Conservation (phyloP, 2,888 invertebrate genomes). For the Drosophila mulleri region DNA sequence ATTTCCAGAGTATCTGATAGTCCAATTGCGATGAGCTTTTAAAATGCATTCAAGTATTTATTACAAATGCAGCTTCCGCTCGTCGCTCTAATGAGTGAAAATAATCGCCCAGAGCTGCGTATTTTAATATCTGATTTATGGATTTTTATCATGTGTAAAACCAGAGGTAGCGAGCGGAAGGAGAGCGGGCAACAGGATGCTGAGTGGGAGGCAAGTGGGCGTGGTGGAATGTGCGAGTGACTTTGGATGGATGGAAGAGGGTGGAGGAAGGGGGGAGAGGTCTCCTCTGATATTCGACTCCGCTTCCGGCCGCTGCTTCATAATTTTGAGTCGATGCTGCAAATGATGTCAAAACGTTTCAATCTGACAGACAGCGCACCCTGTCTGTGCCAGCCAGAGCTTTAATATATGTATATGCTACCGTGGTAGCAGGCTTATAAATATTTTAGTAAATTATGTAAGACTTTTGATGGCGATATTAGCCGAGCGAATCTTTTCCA, state of each 20-base stretch:
- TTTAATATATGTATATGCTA: neutral
- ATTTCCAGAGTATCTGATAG: neutral
- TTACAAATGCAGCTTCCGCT: neutral
- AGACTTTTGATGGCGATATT: neutral
- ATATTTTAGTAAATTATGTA: neutral
- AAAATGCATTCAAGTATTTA: neutral
- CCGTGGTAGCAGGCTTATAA: neutral
- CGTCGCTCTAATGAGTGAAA: neutral
- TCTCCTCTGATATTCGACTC: conserved; percentile 8
- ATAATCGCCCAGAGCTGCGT: neutral
- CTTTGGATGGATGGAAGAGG: neutral
- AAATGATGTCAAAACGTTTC: conserved; percentile 13
- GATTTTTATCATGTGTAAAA: neutral
- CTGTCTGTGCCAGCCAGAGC: neutral
- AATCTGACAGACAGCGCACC: conserved; percentile 4
- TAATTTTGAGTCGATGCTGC: conserved; percentile 14
- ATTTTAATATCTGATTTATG: neutral
- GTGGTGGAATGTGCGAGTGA: neutral
- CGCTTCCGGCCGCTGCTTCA: conserved; percentile 9
- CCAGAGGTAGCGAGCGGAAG: neutral
- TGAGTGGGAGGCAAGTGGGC: neutral
- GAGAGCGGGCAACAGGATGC: neutral
- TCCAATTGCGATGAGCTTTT: rapidly evolving
- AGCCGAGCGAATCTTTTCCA: neutral
- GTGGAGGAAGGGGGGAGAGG: neutral